Evolutionary conservation across 2,113 vertebrate species (phyloP), one percentile per base, ranked within the genome.

Genomic region (Choloepus hoffmanni): DNA sequence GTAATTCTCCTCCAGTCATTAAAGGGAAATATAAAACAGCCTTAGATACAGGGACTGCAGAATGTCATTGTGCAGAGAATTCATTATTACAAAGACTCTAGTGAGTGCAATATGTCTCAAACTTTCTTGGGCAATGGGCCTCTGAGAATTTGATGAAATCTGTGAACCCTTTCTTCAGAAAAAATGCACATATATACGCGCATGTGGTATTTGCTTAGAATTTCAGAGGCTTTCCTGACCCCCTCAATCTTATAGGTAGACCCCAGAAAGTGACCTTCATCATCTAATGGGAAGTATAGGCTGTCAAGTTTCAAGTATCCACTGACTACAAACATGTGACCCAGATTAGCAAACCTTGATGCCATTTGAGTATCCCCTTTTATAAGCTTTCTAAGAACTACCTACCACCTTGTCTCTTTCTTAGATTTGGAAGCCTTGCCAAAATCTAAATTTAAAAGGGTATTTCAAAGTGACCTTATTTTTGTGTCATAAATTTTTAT

Each of bases 401-500:
- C 15, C 60, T 87, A 67, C 40, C 40, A 68, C 16, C 26, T 96
- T 95, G 58, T 55, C 53, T 91, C 86, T 92, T 90, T 94, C 67
- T 53, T 96, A 83, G 36, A 72, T 70, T 98, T 94, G 67, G 63
- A 96, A 93, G 36, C 16, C 79, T 93, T 91, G 33, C 23, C 58
- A 91, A 94, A 92, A 92, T 94, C 53, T 96, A 79, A 95, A 90
- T 94, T 60, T 92, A 91, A 93, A 96, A 72, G 36, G 55, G 14
- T 91, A 55, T 96, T 97, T 94, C 55, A 95, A 85, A 96, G 55
- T 83, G 79, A 65, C 28, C 33, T 85, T 96, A 65, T 94, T 96
- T 94, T 68, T 63, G 9, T 95, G 68, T 97, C 68, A 67, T 91
- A 95, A 96, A 95, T 95, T 82, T 78, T 89, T 77, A 74, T 95